Conservation (phyloP, 2,888 invertebrate species). For the Plebejus melissa region DNA sequence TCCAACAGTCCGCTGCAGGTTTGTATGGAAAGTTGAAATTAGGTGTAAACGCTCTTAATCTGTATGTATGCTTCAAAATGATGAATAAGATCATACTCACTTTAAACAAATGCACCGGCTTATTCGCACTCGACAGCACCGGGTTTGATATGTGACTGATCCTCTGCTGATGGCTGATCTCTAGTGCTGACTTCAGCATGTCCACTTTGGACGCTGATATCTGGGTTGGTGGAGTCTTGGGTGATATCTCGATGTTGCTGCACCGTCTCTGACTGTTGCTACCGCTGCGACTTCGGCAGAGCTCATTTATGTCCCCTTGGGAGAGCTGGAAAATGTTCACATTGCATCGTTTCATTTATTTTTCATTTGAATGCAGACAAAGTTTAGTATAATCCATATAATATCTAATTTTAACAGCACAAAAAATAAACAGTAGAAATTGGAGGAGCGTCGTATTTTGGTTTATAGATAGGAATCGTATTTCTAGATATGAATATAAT, state of each 20-base stretch:
- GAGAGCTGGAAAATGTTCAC: conserved; percentile 57
- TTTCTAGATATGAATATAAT: no score
- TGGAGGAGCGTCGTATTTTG: no score
- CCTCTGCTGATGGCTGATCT: conserved; percentile 80
- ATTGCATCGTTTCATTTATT: no score
- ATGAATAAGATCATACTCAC: conserved; percentile 39
- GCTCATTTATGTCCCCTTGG: conserved; percentile 74
- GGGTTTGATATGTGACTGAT: conserved; percentile 81
- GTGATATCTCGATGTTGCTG: conserved; percentile 75
- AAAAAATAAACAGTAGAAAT: no score
- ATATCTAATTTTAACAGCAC: no score
- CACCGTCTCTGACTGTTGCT: conserved; percentile 76
- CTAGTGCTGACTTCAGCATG: conserved; percentile 83
- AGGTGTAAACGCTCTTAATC: no score
- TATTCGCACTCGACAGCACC: conserved; percentile 63
- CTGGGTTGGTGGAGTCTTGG: conserved; percentile 50
- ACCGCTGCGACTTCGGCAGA: conserved; percentile 69
- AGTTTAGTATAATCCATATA: no score
- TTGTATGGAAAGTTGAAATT: no score
- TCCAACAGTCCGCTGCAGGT: no score
- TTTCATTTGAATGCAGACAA: no score
- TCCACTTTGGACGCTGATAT: conserved; percentile 82
- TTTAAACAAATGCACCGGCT: conserved; percentile 62
- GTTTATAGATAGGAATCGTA: no score
- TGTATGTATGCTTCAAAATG: not conserved